Base-by-base conservation (phyloP, 2,113 vertebrate species). In the Anthoscopus minutus region DNA sequence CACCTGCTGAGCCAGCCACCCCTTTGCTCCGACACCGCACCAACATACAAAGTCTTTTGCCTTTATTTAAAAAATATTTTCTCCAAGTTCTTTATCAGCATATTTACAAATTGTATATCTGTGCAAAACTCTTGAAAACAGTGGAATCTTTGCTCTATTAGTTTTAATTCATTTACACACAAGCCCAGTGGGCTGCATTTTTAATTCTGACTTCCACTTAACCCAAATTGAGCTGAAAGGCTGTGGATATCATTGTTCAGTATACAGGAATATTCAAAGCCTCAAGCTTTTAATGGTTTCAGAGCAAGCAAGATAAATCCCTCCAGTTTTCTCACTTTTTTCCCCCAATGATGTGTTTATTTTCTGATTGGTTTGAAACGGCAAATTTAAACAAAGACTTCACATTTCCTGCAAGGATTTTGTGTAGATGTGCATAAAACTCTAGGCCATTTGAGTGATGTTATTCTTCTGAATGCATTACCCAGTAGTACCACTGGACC, bases 301-400 rank as follows among this genome's bases (percentile, higher is more conserved):
- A 73, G 45, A 66, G 53, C 15, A 58, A 91, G 38, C 42, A 90
- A 83, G 44, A 45, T 37, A 95, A 95, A 90, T 40, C 44, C 44
- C 45, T 89, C 73, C 65, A 24, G 10, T 50, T 67, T 86, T 86
- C 58, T 79, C 30, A 58, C n/a, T 50, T 83, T 31, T 9, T 7
- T 0, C 5, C 17, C 16, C 1, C 56, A n/a, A 15, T 10, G 5
- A 25, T 65, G 53, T 35, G 12, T 71, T 88, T 91, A 44, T 80
- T 82, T 88, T 89, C 35, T 58, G 81, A 77, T n/a, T n/a, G 50
- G 7, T 56, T 56, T 70, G 24, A 89, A 83, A 47, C 11, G 40
- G 58, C 15, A 50, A 47, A 73, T 62, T 57, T 70, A 33, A 70
- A 64, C 38, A 82, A 86, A 81, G 38, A 7, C 16, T 66, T 76